Conservation (phyloP, 2,113 vertebrate genomes). For the Catharus bicknelli region DNA sequence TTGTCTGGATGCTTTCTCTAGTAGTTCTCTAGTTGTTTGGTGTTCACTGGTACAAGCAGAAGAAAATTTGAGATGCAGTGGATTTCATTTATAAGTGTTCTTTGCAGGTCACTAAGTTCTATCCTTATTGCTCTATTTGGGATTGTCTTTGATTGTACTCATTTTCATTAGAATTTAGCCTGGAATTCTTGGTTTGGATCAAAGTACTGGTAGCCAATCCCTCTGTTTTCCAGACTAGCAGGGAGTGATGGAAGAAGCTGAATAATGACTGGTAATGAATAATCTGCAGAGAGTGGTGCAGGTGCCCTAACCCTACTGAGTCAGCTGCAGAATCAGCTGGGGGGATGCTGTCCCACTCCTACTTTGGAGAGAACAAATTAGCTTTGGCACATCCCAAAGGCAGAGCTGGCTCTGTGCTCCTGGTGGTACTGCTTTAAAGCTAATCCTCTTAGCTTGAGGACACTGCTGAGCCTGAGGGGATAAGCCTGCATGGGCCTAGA, state of each 20-base stretch:
- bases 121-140: not conserved
- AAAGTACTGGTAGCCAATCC: not conserved
- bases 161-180: not conserved
- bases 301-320: not conserved
- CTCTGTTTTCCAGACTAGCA: not conserved
- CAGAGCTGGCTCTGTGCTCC: not conserved
- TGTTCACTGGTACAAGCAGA: not conserved
- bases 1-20: not conserved
- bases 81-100: not conserved
- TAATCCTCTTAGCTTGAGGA: slow-evolving; percentile 27
- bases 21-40: not conserved
- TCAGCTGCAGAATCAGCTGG: not conserved
- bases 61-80: not conserved
- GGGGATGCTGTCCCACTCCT: not conserved
- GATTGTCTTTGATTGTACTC: not conserved
- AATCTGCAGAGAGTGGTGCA: not conserved
- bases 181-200: not conserved
- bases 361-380: not conserved
- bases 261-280: not conserved
- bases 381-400: not conserved
- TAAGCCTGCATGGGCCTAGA: not conserved
- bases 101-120: not conserved
- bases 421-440: slow-evolving; percentile 24
- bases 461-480: slow-evolving; percentile 6
- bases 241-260: not conserved